phyloP scores from a whole-genome alignment of 2,888 invertebrate species.

The Bhutanitis thaidina region DNA sequence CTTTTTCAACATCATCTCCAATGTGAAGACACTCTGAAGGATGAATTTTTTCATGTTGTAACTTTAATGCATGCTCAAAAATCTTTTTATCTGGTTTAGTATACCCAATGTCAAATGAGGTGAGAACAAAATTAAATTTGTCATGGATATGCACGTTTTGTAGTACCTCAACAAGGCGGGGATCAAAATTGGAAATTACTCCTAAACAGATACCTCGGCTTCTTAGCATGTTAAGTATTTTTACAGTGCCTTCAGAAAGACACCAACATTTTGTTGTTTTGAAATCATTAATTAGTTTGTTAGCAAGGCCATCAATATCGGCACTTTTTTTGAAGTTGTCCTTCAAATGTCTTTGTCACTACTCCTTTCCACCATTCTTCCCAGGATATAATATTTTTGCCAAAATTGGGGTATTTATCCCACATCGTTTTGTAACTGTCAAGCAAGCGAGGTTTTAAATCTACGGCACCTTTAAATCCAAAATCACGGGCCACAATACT shows the following conservation, averaged over 20 bases:
- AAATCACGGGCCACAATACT: constrained; percentile 83
- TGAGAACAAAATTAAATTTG: constrained; percentile 89
- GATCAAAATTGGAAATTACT: constrained; percentile 94
- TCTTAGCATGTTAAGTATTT: constrained; percentile 82
- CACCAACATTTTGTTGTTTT: constrained; percentile 87
- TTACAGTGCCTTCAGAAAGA: constrained; percentile 80
- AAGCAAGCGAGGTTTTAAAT: constrained; percentile 82
- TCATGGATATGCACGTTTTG: constrained; percentile 82
- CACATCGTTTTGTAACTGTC: constrained; percentile 83
- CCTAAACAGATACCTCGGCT: constrained; percentile 79
- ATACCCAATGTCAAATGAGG: constrained; percentile 86
- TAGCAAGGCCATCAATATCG: constrained; percentile 63
- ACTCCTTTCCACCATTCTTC: constrained; percentile 90
- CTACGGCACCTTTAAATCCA: constrained; percentile 81
- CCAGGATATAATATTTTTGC: constrained; percentile 85
- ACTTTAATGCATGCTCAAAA: constrained; percentile 82
- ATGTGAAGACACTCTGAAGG: constrained; percentile 88
- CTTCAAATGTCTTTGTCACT: constrained; percentile 82
- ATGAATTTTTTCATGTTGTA: constrained; percentile 50
- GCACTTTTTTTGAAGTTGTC: constrained; percentile 54
- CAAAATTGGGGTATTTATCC: constrained; percentile 89
- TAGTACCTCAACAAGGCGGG: constrained; percentile 85
- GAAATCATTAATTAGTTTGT: constrained; percentile 84
- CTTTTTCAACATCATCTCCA: constrained; percentile 87
- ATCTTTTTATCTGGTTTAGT: constrained; percentile 89